Percentiles rank a stretch among this genome's conserved stretches.
Conservation (phyloP, 2,888 invertebrate species). For the Palloptera scutellata region DNA sequence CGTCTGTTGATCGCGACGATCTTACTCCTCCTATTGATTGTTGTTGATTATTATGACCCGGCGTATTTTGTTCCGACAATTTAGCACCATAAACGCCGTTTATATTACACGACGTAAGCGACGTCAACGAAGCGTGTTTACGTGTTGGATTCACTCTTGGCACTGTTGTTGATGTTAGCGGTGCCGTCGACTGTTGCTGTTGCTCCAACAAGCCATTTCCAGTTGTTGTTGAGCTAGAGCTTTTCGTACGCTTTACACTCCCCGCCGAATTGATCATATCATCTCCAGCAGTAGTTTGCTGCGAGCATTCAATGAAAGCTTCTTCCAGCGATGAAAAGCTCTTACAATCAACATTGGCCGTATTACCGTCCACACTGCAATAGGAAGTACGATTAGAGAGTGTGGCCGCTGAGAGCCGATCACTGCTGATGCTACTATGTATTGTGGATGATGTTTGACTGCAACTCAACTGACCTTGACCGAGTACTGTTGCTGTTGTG, state of each 20-base stretch:
- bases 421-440: conserved; percentile 51
- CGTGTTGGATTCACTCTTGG: conserved; percentile 57
- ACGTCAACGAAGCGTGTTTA: conserved; percentile 54
- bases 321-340: conserved; percentile 56
- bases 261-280: conserved; percentile 10
- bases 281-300: background rate
- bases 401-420: conserved; percentile 52
- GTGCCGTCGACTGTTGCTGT: conserved; percentile 5
- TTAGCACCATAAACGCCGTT: conserved; percentile 43
- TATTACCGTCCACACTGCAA: conserved; percentile 58
- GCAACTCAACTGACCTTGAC: conserved; percentile 53
- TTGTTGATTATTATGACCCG: conserved; percentile 35
- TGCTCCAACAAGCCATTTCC: conserved; percentile 20
- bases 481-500: conserved; percentile 41
- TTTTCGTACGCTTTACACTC: conserved; percentile 21
- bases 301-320: conserved; percentile 47
- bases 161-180: conserved; percentile 47
- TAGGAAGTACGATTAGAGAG: conserved; percentile 61
- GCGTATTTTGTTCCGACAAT: conserved; percentile 19
- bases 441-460: conserved; percentile 56
- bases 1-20: conserved; percentile 36
- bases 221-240: conserved; percentile 40
- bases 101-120: conserved; percentile 47
- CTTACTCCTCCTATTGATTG: conserved; percentile 3
- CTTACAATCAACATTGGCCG: conserved; percentile 47